These are phyloP conservation scores for Ormyrus rosae DNA, from an alignment of 2,888 invertebrate species.

Conservation along the genomic window DNA sequence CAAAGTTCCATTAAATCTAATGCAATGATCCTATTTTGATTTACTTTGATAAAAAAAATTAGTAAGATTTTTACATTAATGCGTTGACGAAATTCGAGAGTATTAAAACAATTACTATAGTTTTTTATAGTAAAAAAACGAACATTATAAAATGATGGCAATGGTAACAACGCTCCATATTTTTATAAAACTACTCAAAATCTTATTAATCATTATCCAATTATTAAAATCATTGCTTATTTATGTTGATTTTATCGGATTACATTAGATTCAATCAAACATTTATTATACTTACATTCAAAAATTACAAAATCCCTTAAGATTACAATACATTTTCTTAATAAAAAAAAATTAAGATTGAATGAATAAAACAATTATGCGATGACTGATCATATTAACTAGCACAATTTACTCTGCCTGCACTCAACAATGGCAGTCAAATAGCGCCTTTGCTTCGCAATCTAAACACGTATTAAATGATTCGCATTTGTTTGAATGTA, in stretches of 20 bases:
- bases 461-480: slow-evolving; percentile 5
- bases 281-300: background rate
- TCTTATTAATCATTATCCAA: background rate
- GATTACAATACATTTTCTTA: background rate
- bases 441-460: slow-evolving; percentile 1
- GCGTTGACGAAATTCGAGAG: background rate
- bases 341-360: slow-evolving; percentile 1
- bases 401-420: slow-evolving; percentile 7
- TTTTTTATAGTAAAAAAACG: background rate
- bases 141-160: too few relatives aligned
- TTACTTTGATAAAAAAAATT: too few relatives aligned
- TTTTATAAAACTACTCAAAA: background rate
- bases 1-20: slow-evolving; percentile 23
- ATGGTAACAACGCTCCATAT: too few relatives aligned
- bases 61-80: background rate
- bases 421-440: slow-evolving; percentile 13
- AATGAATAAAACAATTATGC: background rate
- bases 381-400: slow-evolving; percentile 3
- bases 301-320: background rate
- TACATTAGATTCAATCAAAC: slow-evolving; percentile 7
- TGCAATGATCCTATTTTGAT: background rate
- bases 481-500: slow-evolving; percentile 17
- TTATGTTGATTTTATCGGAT: too few relatives aligned
- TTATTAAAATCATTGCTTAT: background rate
- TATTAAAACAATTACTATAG: background rate